Evolutionary conservation across 1,140 invertebrate genomes (phyloP), one percentile per base, ranked within the genome.

Genomic region (Gonioctena quinquepunctata): DNA sequence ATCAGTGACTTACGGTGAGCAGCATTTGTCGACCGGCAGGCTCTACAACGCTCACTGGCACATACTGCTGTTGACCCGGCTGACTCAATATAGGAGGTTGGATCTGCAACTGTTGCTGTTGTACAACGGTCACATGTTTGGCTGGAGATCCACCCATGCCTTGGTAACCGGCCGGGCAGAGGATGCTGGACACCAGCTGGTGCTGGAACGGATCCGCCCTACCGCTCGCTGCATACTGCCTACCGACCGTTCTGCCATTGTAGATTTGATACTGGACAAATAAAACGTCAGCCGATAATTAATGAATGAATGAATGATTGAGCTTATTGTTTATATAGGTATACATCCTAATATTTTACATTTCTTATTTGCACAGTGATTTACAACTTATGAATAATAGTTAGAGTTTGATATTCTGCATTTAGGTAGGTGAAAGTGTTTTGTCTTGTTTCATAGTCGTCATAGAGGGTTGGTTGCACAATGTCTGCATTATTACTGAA

Each of bases 1-100:
- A 42, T 42, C n/a, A n/a, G 6, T 7, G 54, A 83, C 82, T 83
- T 84, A 87, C 87, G 2, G 89, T 90, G 18, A 90, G 76, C 21
- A 91, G 78, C 90, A 91, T 91, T 80, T 90, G 88, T 71, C 90
- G 85, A 3, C 90, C 90, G 68, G 82, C 84, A 49, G 86, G 87
- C 83, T 96, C 94, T 27, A 96, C 92, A 88, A 95, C 94, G n/a
- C 94, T 95, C 3, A 95, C 94, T n/a, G 94, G 94, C 3, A 87
- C 93, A 82, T 95, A 95, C 74, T 95, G 93, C 79, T 94, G 93
- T 75, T 90, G 89, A 16, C 90, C 90, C 73, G 91, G 91, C 80
- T 91, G 89, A 7, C 89, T 88, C 72, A 90, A 84, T 23, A 91
- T 87, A 7, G 89, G 88, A 49, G 92, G 90, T 80, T 91, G 92